Evolutionary conservation across 1,140 invertebrate species (phyloP).

Genomic region (Campoletis sonorensis): DNA sequence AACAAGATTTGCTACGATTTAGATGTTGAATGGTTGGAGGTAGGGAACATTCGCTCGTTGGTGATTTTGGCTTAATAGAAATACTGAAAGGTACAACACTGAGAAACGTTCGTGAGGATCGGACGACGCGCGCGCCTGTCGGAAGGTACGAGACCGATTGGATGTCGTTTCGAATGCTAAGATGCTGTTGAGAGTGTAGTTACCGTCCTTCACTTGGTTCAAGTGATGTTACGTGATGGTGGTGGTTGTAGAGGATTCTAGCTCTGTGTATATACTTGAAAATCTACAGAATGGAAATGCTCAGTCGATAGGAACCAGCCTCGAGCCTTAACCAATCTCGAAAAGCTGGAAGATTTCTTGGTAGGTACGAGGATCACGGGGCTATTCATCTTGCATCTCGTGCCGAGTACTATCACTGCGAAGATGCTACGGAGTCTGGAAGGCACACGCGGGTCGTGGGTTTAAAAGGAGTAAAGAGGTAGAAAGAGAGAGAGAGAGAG

Average conservation of each 20-base stretch:
- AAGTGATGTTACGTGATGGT: neutral
- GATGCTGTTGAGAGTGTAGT: neutral
- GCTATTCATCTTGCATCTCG: slow-evolving; percentile 43
- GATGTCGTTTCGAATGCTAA: slow-evolving; percentile 39
- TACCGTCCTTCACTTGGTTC: neutral
- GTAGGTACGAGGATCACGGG: neutral
- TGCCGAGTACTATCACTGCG: slow-evolving; percentile 29
- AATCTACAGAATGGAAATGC: slow-evolving; percentile 2
- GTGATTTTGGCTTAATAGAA: slow-evolving; percentile 41
- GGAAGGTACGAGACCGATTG: slow-evolving; percentile 42
- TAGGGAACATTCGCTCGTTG: slow-evolving; percentile 17
- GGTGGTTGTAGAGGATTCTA: neutral
- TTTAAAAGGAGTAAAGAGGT: slow-evolving; percentile 14
- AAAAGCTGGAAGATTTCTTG: slow-evolving; percentile 11
- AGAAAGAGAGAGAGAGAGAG: too few relatives aligned
- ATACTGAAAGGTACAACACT: slow-evolving; percentile 16
- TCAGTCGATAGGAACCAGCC: slow-evolving; percentile 19
- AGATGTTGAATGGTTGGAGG: neutral
- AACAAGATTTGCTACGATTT: neutral
- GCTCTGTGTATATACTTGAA: neutral
- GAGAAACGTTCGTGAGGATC: slow-evolving; percentile 27
- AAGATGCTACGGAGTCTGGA: slow-evolving; percentile 15
- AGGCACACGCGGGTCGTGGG: slow-evolving; percentile 7
- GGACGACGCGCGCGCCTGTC: slow-evolving; percentile 39
- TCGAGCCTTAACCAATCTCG: slow-evolving; percentile 20